Evolutionary conservation across 2,888 invertebrate species (phyloP).

Genomic region (Pristionchus fissidentatus): DNA sequence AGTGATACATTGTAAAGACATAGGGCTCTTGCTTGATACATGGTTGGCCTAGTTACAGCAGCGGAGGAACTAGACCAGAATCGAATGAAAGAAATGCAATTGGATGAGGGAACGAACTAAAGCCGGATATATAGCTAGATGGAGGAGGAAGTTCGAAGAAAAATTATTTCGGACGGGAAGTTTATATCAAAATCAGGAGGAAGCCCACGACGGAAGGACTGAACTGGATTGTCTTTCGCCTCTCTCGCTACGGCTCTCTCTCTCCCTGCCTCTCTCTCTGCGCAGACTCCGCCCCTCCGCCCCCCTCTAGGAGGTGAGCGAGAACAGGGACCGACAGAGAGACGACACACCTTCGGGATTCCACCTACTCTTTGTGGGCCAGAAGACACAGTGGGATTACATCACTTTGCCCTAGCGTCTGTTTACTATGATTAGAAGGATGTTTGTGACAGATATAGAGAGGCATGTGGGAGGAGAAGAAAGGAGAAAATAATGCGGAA

Average conservation of each 20-base stretch:
- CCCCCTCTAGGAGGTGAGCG: not conserved
- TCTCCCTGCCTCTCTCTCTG: not conserved
- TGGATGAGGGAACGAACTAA: not conserved
- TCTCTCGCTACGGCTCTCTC: no score
- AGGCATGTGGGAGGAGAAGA: no score
- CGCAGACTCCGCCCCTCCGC: slow-evolving; percentile 17
- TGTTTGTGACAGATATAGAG: slow-evolving; percentile 16
- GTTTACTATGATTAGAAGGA: not conserved
- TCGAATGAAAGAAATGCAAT: not conserved
- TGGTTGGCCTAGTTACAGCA: not conserved
- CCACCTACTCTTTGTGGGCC: not conserved
- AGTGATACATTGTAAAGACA: no score
- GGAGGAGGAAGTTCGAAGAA: not conserved
- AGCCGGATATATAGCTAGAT: not conserved
- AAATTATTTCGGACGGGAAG: not conserved
- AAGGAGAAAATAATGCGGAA: no score
- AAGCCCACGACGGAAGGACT: not conserved
- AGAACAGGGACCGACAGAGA: not conserved
- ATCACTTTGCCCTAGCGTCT: slow-evolving; percentile 17
- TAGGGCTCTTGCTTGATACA: no score
- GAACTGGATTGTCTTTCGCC: not conserved
- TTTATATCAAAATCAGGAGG: not conserved
- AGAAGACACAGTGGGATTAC: not conserved
- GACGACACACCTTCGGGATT: no score
- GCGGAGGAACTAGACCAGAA: not conserved